Evolutionary conservation across 2,797 vertebrate genomes (phyloP).

Genomic region (Sarcophilus harrisii): DNA sequence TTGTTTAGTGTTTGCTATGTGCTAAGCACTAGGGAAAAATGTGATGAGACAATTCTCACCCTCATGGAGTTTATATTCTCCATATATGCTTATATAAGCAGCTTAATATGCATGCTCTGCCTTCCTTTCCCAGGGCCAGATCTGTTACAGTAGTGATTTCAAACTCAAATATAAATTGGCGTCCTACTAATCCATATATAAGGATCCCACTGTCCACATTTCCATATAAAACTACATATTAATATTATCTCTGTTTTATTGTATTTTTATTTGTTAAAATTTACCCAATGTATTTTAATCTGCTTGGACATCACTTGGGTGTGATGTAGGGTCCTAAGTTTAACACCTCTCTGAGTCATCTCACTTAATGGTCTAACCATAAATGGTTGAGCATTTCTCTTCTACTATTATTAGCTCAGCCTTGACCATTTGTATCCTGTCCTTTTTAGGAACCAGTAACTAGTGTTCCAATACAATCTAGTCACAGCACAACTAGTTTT

Average conservation of each 20-base stretch:
- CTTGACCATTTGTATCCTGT: neutral
- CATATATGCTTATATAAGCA: neutral
- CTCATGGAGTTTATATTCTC: neutral
- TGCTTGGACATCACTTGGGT: neutral
- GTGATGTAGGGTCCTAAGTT: neutral
- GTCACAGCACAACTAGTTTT: neutral
- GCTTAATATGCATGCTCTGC: neutral
- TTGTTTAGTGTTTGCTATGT: neutral
- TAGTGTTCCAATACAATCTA: neutral
- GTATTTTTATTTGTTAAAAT: neutral
- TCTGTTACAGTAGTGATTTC: neutral
- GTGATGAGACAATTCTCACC: neutral
- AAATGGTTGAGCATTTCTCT: neutral
- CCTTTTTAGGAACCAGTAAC: neutral
- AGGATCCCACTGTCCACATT: neutral
- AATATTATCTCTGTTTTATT: neutral
- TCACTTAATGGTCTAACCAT: neutral
- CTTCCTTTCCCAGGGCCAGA: neutral
- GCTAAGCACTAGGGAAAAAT: slow-evolving; percentile 11
- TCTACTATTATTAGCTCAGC: neutral
- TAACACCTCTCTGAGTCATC: neutral
- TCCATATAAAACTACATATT: neutral
- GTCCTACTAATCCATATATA: neutral
- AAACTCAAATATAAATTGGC: neutral
- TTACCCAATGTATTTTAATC: neutral